These are phyloP conservation scores for Lasioglossum malachurum DNA, from an alignment of 2,888 invertebrate species.

Conservation along the genomic window DNA sequence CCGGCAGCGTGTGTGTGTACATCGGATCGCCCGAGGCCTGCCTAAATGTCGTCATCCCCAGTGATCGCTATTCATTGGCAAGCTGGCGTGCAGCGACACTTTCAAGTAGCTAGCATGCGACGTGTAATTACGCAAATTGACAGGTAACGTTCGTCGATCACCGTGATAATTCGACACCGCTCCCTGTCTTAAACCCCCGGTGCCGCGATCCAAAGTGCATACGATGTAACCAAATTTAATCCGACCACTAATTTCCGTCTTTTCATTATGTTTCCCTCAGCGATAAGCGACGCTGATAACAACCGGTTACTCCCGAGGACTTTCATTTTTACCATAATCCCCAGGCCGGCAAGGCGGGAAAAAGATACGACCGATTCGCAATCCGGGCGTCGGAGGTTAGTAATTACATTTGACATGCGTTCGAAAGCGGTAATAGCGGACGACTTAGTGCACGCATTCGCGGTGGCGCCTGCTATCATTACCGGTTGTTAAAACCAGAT, in stretches of 20 bases:
- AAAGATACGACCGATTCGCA: slow-evolving; percentile 13
- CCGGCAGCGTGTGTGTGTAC: background rate
- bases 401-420: slow-evolving; percentile 27
- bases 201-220: slow-evolving; percentile 40
- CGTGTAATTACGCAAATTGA: slow-evolving; percentile 66
- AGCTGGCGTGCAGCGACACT: slow-evolving; percentile 54
- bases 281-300: background rate
- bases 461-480: slow-evolving; percentile 30
- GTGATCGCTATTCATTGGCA: slow-evolving; percentile 71
- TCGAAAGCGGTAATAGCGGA: slow-evolving; percentile 2
- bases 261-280: slow-evolving; percentile 17
- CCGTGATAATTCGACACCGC: slow-evolving; percentile 48
- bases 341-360: background rate
- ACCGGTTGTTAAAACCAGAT: slow-evolving; percentile 28
- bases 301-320: background rate
- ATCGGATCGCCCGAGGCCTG: background rate
- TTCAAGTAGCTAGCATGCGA: slow-evolving; percentile 27
- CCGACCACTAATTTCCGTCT: slow-evolving; percentile 38
- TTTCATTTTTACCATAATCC: background rate
- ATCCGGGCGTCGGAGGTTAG: background rate
- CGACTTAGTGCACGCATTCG: slow-evolving; percentile 3
- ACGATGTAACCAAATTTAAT: slow-evolving; percentile 48
- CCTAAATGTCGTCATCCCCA: slow-evolving; percentile 63
- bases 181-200: slow-evolving; percentile 47
- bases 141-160: slow-evolving; percentile 43